Evolutionary conservation across 2,797 vertebrate species (phyloP).

Genomic region (Sebastes vulpes): DNA sequence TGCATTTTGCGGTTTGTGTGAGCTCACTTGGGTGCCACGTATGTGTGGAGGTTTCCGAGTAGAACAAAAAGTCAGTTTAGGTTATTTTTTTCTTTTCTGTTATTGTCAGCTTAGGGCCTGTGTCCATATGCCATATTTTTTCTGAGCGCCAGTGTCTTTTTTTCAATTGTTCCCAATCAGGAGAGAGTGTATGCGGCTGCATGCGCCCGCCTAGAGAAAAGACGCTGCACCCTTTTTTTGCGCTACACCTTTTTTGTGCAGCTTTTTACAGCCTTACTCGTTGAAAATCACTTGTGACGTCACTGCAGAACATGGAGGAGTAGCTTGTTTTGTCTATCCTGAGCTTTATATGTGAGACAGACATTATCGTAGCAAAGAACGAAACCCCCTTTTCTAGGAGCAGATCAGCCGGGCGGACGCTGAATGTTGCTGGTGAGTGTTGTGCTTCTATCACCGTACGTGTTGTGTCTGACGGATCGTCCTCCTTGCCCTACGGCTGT

Average conservation of each 20-base stretch:
- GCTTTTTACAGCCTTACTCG: background rate
- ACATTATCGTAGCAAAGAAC: background rate
- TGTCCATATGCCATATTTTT: background rate
- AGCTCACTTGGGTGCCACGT: conserved; percentile 9
- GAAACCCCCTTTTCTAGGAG: background rate
- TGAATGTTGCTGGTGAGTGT: background rate
- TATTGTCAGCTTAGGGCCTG: background rate
- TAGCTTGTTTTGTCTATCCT: background rate
- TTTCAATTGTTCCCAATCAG: background rate
- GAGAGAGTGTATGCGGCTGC: background rate
- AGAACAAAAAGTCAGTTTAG: background rate
- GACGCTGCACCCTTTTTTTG: too few relatives aligned
- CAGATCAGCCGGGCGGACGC: background rate
- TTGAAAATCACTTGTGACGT: background rate
- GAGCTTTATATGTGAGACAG: background rate
- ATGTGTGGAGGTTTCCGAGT: background rate
- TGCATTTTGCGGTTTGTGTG: conserved; percentile 24
- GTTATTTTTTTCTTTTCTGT: background rate
- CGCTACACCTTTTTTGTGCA: too few relatives aligned
- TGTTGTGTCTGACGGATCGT: background rate
- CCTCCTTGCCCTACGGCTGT: background rate
- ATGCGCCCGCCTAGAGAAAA: background rate
- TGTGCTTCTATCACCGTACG: background rate
- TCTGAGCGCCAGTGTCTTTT: background rate
- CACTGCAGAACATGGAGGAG: background rate